Evolutionary conservation across 2,113 vertebrate species (phyloP), one percentile per base, ranked within the genome.

Genomic region (Ibidorhyncha struthersii): DNA sequence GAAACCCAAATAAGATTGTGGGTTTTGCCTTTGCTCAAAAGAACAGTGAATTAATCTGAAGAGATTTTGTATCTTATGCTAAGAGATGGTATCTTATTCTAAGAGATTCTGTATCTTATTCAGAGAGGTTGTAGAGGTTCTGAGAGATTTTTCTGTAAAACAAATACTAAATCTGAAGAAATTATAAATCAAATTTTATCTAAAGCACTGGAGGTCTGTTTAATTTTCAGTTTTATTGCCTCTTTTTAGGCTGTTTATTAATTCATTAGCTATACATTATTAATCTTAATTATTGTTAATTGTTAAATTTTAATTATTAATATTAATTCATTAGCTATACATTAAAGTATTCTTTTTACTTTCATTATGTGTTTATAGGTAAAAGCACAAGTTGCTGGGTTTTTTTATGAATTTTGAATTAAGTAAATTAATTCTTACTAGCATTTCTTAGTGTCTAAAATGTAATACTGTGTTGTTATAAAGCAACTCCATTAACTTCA

Each of bases 1-100:
- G 67, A 94, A 77, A 89, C 30, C 9, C 45, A 89, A 70, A 90
- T 82, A 82, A 83, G 65, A 93, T 58, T 67, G 36, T 74, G 38
- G 14, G 5, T 6, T 89, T 97, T 87, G 74, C 53, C 89, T 87
- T 73, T 58, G 66, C 70, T 73, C 32, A n/a, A 40, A 80, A 65
- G 86, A 95, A 73, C 21, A 67, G 45, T 50, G 80, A 93, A 88
- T 79, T 96, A 97, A 97, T 82, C 80, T 65, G 73, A 15, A 90
- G 41, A 78, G 70, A 63, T 94, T 76, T 92, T 90, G 17, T 84
- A 21, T 78, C 29, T 59, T 81, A 45, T 43, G 23, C 56, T 66
- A 73, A 92, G 52, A 89, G 62, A 86, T 47, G 62, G 25, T 91
- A 76, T 82, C 38, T 93, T 70, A 20, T 56, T 78, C 43, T 52